Conservation (phyloP, 2,113 vertebrate species). For the Chionomys nivalis region DNA sequence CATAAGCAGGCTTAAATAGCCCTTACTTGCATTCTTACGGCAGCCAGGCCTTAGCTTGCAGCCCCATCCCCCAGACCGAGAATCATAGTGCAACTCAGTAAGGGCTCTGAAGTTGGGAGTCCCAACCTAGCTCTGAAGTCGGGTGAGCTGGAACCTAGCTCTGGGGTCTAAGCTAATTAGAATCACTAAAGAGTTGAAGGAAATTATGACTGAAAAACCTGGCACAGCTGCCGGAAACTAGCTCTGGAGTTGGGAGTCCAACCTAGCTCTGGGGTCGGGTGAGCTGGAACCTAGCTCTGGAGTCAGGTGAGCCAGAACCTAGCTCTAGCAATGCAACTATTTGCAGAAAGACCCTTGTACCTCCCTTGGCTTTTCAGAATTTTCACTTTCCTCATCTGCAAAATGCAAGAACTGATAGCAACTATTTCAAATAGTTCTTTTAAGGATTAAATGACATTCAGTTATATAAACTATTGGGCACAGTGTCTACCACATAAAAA, state of each 20-base stretch:
- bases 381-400: not conserved
- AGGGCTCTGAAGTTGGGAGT: not conserved
- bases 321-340: not conserved
- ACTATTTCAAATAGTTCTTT: not conserved
- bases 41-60: not conserved
- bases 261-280: not conserved
- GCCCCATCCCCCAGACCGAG: not conserved
- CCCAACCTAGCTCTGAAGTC: not conserved
- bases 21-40: not conserved
- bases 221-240: not conserved
- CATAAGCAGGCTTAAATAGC: not conserved
- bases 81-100: not conserved
- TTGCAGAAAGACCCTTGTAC: not conserved
- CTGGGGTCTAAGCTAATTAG: not conserved
- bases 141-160: not conserved
- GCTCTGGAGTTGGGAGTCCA: not conserved
- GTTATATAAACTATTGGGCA: not conserved
- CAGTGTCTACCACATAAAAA: not conserved
- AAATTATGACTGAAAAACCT: too few relatives aligned
- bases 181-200: too few relatives aligned
- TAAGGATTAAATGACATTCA: not conserved
- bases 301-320: not conserved
- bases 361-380: not conserved
- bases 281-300: not conserved
- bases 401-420: conserved; percentile 9